Evolutionary conservation across 2,888 invertebrate species (phyloP), one percentile per base, ranked within the genome.

Genomic region (Tenthredo notha): DNA sequence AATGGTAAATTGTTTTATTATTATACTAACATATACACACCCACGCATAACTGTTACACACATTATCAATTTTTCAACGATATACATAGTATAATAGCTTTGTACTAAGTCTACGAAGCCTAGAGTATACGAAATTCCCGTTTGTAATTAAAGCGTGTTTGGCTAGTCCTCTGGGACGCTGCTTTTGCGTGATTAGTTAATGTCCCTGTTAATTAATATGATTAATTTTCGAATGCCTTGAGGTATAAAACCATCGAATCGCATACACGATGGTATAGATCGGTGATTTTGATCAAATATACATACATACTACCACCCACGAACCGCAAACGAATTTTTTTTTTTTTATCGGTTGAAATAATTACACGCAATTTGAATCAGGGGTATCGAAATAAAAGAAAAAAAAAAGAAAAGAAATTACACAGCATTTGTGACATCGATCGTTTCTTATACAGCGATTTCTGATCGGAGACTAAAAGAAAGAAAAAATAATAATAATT

Each of bases 171-270:
- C 50, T 15, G 80, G 61, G 80, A 21, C 21, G 80, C 37, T 61
- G 80, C 58, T 25, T 80, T 80, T 25, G n/a, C 61, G 18, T 40
- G 58, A 80, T 80, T 80, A 80, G 37, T 80, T 80, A 61, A 80
- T 61, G 58, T 21, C 40, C 40, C n/a, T 15, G 15, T 33, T 58
- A 61, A 40, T 80, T 80, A 80, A 80, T 58, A 61, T 61, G 80
- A 61, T 61, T 80, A 80, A 80, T 80, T 80, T 61, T 80, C 61
- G 40, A 40, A 80, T 61, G n/a, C 4, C 12, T n/a, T 33, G 3
- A 21, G 12, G 43, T 74, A 40, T 40, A 25, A 67, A 33, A 67
- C 67, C 67, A 33, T 67, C 33, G 18, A 67, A 67, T 33, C 29
- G 18, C 67, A 37, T 37, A 33, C 67, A 67, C 67, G 18, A 67